phyloP scores from a whole-genome alignment of 1,140 invertebrate genomes.

The Papilio dardanus region DNA sequence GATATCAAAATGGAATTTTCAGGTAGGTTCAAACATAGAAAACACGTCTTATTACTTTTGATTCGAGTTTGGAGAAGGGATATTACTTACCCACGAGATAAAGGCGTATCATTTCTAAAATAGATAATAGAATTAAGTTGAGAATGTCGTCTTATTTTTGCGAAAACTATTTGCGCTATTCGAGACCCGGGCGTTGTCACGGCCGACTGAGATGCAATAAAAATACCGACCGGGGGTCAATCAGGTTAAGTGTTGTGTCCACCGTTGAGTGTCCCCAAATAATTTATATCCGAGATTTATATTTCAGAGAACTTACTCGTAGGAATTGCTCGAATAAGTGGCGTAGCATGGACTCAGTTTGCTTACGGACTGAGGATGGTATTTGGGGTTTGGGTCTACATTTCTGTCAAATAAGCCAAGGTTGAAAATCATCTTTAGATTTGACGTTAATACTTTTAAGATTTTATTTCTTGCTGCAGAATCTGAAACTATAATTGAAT shows the following conservation, averaged over 20 bases:
- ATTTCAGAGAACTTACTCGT: slow-evolving; percentile 47
- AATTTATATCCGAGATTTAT: slow-evolving; percentile 75
- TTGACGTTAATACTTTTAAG: not conserved
- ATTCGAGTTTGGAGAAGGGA: not conserved
- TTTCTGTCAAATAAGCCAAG: not conserved
- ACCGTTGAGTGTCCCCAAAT: slow-evolving; percentile 60
- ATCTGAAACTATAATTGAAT: not conserved
- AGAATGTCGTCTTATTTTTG: slow-evolving; percentile 29
- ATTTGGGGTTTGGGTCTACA: slow-evolving; percentile 10
- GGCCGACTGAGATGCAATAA: slow-evolving; percentile 67
- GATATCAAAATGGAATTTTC: too few relatives aligned
- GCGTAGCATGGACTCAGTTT: slow-evolving; percentile 51
- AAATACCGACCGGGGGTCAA: slow-evolving; percentile 75
- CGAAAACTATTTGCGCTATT: slow-evolving; percentile 31
- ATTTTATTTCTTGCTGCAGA: not conserved
- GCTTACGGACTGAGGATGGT: slow-evolving; percentile 29
- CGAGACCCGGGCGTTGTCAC: not conserved
- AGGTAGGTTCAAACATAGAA: not conserved
- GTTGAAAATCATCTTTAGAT: not conserved
- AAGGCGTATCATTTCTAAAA: not conserved
- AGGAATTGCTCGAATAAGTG: slow-evolving; percentile 55
- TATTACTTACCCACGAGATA: not conserved
- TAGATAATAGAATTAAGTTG: slow-evolving; percentile 12
- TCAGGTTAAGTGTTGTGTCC: slow-evolving; percentile 78
- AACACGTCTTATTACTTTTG: not conserved